Base-by-base conservation (phyloP, 2,888 invertebrate genomes). In the Diarsia rubi region DNA sequence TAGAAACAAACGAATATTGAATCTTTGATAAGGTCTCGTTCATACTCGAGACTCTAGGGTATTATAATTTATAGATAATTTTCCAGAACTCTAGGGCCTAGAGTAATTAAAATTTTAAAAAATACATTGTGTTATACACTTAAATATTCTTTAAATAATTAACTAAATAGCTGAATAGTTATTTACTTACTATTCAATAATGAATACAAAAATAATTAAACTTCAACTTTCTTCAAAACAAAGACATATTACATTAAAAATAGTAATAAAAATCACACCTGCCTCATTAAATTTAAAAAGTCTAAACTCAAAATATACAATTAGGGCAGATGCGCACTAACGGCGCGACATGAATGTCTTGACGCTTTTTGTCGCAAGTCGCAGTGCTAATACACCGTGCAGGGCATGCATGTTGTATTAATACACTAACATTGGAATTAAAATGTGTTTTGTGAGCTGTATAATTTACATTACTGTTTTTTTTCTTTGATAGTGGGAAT, bases 321-420 rank as follows among this genome's bases (percentile, higher is more conserved):
- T 87, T 83, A 87, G 45, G 75, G 68, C 86, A 87, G 86, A 76
- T 86, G 86, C 60, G 21, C 78, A 60, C 31, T 65, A 59, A 81
- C 77, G 84, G 77, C 62, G 49, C 66, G 78, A 79, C 63, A 68
- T 62, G 24, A 77, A 73, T 74, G 59, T 79, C 75, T 75, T 76
- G 68, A 85, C 52, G 68, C 66, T 86, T 86, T 86, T 87, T 83
- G 76, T 72, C 75, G 78, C 59, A 52, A 47, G 73, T 75, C 67
- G 71, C 65, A 69, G 49, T 69, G 49, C 62, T 72, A 72, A 75
- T 63, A 73, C 54, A 52, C 42, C 74, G 59, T 64, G 27, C 27
- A 19, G 19, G 11, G 16, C 1, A 19, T 8, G 45, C 57, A 21
- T 45, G 64, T 63, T 47, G 37, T 44, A 60, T 82, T 70, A 76